These are phyloP conservation scores for Trimorus sp. DNA, from an alignment of 2,888 invertebrate species.

Conservation along the genomic window DNA sequence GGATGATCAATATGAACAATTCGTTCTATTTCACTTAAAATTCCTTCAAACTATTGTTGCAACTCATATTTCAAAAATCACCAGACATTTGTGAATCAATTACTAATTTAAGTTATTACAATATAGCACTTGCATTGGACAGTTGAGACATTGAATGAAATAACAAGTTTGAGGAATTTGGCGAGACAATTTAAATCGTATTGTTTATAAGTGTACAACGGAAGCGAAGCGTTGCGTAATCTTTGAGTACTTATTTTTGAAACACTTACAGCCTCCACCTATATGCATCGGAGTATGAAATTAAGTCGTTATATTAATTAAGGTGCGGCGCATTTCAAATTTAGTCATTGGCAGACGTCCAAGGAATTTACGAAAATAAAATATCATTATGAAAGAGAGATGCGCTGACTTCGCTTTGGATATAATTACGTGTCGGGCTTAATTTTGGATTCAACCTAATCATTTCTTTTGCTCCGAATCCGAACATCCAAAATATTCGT, in stretches of 20 bases:
- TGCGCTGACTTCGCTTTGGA: neutral
- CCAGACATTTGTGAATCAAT: too few species aligned
- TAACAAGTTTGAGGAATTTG: too few species aligned
- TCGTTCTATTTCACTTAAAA: too few species aligned
- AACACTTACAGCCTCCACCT: slow-evolving; percentile 30
- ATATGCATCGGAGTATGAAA: slow-evolving; percentile 45
- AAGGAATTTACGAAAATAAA: slow-evolving; percentile 42
- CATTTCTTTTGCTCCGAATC: slow-evolving; percentile 13
- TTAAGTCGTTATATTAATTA: slow-evolving; percentile 50
- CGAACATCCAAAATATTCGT: slow-evolving; percentile 10
- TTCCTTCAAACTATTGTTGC: too few species aligned
- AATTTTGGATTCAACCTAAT: slow-evolving; percentile 37
- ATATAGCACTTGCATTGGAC: too few species aligned
- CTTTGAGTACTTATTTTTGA: slow-evolving; percentile 44
- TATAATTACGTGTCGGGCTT: slow-evolving; percentile 27
- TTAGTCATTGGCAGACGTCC: slow-evolving; percentile 38
- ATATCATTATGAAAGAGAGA: slow-evolving; percentile 41
- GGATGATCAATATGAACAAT: too few species aligned
- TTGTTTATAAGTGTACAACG: slow-evolving; percentile 26
- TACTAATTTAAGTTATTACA: too few species aligned
- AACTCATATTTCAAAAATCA: too few species aligned
- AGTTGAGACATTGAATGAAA: too few species aligned
- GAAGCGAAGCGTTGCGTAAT: slow-evolving; percentile 37
- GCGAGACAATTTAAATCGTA: too few species aligned
- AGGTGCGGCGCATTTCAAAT: slow-evolving; percentile 35